A percentile compares a stretch with the other conserved stretches of the same genome.
Evolutionary conservation across 2,888 invertebrate species (phyloP).

Genomic region (Anorthoa munda): DNA sequence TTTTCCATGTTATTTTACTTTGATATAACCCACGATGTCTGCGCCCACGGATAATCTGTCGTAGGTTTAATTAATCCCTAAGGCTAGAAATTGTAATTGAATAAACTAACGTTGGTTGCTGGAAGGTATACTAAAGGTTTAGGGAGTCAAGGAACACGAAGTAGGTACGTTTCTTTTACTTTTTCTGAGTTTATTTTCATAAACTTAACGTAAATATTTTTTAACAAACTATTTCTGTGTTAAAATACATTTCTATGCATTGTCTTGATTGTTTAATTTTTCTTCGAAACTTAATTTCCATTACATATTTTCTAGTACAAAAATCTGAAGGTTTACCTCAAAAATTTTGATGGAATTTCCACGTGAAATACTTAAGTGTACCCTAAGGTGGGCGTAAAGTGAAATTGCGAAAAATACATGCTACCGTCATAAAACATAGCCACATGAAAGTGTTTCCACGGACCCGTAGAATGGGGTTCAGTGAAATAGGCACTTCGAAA

Average conservation of each 20-base stretch:
- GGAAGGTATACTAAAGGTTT: background rate
- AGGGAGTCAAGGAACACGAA: background rate
- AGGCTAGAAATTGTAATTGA: background rate
- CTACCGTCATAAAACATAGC: constrained; percentile 53
- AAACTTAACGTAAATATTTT: background rate
- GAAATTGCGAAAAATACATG: constrained; percentile 56
- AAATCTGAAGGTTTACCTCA: background rate
- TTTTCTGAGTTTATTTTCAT: background rate
- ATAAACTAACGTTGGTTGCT: background rate
- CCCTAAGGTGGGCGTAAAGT: constrained; percentile 53
- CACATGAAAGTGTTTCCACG: constrained; percentile 46
- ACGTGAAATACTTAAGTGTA: constrained; percentile 37
- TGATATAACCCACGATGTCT: background rate
- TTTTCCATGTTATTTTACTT: constrained; percentile 10
- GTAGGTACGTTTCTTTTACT: background rate
- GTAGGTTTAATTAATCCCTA: constrained; percentile 20
- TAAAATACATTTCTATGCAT: background rate
- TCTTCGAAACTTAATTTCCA: constrained; percentile 17
- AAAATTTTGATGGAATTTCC: constrained; percentile 42
- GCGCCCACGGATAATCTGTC: constrained; percentile 28
- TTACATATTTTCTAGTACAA: background rate
- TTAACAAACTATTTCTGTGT: background rate
- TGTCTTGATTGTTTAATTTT: background rate
- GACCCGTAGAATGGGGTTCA: constrained; percentile 41
- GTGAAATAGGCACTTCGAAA: constrained; percentile 54